Base-by-base conservation (phyloP, 2,888 invertebrate species). In the Teleiodes luculella region DNA sequence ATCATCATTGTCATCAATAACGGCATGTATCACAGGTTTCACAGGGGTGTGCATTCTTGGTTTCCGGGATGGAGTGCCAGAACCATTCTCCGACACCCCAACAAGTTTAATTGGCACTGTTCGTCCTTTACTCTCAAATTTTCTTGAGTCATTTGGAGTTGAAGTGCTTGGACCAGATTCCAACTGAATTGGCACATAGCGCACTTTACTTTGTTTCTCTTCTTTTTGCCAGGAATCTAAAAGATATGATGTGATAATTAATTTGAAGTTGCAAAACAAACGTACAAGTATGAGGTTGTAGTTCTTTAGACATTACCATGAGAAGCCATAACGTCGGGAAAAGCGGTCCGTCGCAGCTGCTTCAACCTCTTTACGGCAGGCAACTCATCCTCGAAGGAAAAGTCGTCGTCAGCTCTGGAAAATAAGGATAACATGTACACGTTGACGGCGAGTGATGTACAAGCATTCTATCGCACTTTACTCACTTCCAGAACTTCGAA, bases 401-500 rank as follows among this genome's bases (percentile, higher is more conserved):
- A 72, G 53, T 85, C 86, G 69, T 86, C 87, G 57, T 86, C 81
- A 55, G 66, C 68, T 70, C 90, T 90, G 76, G 49, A 83, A 86
- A 62, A 60, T 60, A 70, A 64, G 51, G 61, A 54, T 43, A 41
- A 18, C 28, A 28, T 55, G 31, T 28, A 46, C 35, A 20, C 28
- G 50, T 11, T 45, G 31, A 30, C 43, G 14, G 41, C 46, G 11
- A 16, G 11, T 20, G 13, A 39, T 41, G 20, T 52, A 45, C 3
- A 37, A 7, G 35, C n/a, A 45, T 50, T 53, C 41, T 57, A 10
- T 43, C 24, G 24, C n/a, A 11, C 13, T 10, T 16, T 56, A 76
- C 84, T 59, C 65, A 86, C 86, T 80, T 74, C 86, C 86, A 90
- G 70, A 87, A 88, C 61, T 74, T 86, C 10, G 78, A 72, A 10